phyloP scores from a whole-genome alignment of 2,113 vertebrate genomes.

The Prochilodus magdalenae region DNA sequence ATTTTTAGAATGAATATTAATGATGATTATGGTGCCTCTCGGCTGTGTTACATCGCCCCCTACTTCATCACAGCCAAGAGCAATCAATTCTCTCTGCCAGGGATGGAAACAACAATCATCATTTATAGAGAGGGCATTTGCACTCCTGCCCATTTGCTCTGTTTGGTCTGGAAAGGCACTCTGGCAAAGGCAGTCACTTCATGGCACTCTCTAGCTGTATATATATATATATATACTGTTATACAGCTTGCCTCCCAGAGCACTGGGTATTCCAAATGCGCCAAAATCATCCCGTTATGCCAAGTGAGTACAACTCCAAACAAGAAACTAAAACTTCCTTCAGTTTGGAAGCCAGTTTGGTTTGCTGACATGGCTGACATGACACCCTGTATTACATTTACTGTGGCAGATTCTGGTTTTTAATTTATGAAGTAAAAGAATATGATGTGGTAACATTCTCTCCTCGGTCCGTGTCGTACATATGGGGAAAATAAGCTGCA shows the following conservation, averaged over 20 bases:
- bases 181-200: constrained; percentile 36
- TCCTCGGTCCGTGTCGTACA: too few relatives aligned
- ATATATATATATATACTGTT: constrained; percentile 43
- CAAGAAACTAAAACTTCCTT: not conserved
- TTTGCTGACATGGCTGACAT: not conserved
- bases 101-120: constrained; percentile 70
- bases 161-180: constrained; percentile 24
- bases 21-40: constrained; percentile 76
- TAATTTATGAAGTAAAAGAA: too few relatives aligned
- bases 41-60: constrained; percentile 71
- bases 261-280: constrained; percentile 26
- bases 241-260: constrained; percentile 24
- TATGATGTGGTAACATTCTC: too few relatives aligned
- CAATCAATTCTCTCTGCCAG: constrained; percentile 77
- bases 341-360: not conserved
- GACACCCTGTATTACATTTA: not conserved
- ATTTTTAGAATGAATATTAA: constrained; percentile 82
- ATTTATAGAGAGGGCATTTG: constrained; percentile 66
- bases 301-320: constrained; percentile 28
- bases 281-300: constrained; percentile 14
- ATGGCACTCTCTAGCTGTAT: constrained; percentile 19
- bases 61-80: constrained; percentile 78
- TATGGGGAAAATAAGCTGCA: too few relatives aligned
- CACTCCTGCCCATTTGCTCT: constrained; percentile 33
- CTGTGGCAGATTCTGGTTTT: too few relatives aligned